A percentile compares a stretch with the other conserved stretches of the same genome.
phyloP scores from a whole-genome alignment of 2,888 invertebrate genomes.

The Cenopis cana region DNA sequence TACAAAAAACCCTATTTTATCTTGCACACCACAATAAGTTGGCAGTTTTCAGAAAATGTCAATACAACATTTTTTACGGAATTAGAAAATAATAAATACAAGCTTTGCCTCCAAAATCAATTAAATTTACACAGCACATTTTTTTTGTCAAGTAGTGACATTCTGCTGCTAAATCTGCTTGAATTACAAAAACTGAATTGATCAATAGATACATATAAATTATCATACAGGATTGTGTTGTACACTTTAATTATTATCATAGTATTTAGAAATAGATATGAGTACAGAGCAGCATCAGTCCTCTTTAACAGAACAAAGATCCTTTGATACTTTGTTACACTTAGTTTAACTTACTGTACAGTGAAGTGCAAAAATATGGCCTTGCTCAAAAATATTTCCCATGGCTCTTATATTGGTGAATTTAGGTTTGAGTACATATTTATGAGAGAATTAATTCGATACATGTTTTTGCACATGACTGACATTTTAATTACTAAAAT shows the following conservation, averaged over 20 bases:
- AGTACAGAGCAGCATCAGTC: slow-evolving; percentile 18
- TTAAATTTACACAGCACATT: neutral
- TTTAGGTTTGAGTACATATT: too few relatives aligned
- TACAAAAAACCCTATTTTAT: slow-evolving; percentile 26
- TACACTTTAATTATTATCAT: neutral
- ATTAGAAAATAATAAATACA: neutral
- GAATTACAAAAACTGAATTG: slow-evolving; percentile 5
- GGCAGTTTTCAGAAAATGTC: neutral
- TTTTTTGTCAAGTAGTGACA: neutral
- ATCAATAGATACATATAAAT: slow-evolving; percentile 6
- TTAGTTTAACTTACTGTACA: slow-evolving; percentile 9
- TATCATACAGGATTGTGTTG: slow-evolving; percentile 5
- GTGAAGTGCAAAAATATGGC: too few relatives aligned
- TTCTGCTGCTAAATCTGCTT: slow-evolving; percentile 1
- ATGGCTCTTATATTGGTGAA: too few relatives aligned
- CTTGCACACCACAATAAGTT: neutral
- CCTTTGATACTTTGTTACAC: slow-evolving; percentile 9
- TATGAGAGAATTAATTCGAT: too few relatives aligned
- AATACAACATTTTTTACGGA: neutral
- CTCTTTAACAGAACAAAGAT: slow-evolving; percentile 23
- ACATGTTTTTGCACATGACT: too few relatives aligned
- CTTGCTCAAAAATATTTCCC: too few relatives aligned
- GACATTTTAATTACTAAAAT: slow-evolving; percentile 35
- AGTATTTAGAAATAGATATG: neutral
- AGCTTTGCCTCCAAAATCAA: neutral